Percentiles rank a stretch among this genome's conserved stretches.
phyloP scores from a whole-genome alignment of 2,888 invertebrate species.

The Sipha maydis region DNA sequence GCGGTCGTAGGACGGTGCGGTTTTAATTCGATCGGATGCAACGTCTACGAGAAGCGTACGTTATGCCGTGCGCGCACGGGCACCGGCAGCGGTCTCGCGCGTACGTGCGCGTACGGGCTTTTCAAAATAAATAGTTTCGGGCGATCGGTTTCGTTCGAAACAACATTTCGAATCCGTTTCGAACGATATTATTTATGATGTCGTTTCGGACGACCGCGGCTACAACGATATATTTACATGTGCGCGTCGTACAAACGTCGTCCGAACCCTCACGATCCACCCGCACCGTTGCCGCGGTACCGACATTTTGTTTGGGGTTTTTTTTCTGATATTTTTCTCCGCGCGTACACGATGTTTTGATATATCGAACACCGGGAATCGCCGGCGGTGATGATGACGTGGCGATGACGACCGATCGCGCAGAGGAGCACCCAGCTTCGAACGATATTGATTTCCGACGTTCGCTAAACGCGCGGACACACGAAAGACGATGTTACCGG shows the following conservation, averaged over 20 bases:
- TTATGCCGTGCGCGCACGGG: too few relatives aligned
- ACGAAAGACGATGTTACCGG: too few relatives aligned
- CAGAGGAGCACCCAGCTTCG: too few relatives aligned
- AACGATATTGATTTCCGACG: too few relatives aligned
- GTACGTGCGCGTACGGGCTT: neutral
- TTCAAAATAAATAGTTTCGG: constrained; percentile 61
- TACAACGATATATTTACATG: neutral
- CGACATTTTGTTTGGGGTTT: too few relatives aligned
- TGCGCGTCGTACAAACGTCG: neutral
- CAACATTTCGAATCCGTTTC: constrained; percentile 11
- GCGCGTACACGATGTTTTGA: neutral
- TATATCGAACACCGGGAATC: constrained; percentile 12
- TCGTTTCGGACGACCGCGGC: constrained; percentile 22
- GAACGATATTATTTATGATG: constrained; percentile 55
- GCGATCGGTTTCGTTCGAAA: constrained; percentile 51
- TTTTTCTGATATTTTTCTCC: too few relatives aligned
- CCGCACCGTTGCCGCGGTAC: too few relatives aligned
- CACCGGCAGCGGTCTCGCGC: too few relatives aligned
- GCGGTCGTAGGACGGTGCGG: neutral
- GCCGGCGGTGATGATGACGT: constrained; percentile 56
- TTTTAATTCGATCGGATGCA: constrained; percentile 55
- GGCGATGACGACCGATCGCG: too few relatives aligned
- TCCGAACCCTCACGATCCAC: neutral
- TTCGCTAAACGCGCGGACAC: too few relatives aligned
- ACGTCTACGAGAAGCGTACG: too few relatives aligned